These are phyloP conservation scores for Diceros bicornis DNA, from an alignment of 2,797 vertebrate genomes.

Conservation along the genomic window DNA sequence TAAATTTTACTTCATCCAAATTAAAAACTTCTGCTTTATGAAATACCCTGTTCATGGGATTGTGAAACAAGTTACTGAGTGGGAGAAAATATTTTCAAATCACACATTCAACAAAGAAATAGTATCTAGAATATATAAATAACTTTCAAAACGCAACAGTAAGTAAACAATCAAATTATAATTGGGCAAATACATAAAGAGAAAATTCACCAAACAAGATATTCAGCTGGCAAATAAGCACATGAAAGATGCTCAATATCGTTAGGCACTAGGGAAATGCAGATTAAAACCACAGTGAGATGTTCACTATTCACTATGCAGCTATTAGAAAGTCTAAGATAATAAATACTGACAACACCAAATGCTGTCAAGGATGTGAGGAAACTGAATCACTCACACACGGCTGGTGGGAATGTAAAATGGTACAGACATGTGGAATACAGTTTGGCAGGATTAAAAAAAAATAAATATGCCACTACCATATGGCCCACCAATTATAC, in stretches of 20 bases:
- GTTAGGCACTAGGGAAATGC: background rate
- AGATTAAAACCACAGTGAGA: background rate
- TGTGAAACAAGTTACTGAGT: background rate
- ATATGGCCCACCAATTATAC: background rate
- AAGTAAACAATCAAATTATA: background rate
- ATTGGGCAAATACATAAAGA: background rate
- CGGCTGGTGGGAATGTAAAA: background rate
- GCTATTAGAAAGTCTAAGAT: background rate
- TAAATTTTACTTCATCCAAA: background rate
- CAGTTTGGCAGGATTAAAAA: background rate
- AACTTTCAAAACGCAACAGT: background rate
- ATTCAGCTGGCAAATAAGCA: background rate
- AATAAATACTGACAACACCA: background rate
- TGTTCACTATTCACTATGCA: background rate
- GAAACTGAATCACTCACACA: background rate
- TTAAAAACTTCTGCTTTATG: background rate
- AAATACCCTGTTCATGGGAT: background rate
- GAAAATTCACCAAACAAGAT: conserved; percentile 10
- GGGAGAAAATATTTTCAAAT: background rate
- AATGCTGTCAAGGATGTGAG: background rate
- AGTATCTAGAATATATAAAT: background rate
- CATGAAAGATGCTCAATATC: background rate
- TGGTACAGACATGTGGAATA: background rate
- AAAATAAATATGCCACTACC: background rate
- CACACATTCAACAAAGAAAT: background rate